Evolutionary conservation across 2,888 invertebrate species (phyloP).

Genomic region (Pterostichus madidus): DNA sequence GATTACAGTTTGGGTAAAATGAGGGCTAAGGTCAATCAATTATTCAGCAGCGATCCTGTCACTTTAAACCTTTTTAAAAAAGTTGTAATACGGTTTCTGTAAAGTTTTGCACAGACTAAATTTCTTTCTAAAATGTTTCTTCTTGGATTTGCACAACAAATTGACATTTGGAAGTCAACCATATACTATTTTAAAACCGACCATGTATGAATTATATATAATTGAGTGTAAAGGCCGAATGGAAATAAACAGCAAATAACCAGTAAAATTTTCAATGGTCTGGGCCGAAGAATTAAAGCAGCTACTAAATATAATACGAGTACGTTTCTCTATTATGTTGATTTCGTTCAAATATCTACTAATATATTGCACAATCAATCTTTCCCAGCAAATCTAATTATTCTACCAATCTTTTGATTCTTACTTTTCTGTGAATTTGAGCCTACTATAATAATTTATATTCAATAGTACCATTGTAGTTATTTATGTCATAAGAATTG

Average conservation of each 20-base stretch:
- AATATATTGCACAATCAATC: too few species aligned
- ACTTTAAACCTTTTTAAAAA: conserved; percentile 47
- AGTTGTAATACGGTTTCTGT: conserved; percentile 14
- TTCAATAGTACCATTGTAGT: too few species aligned
- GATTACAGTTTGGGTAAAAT: conserved; percentile 35
- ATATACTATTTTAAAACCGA: neutral
- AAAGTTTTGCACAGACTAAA: neutral
- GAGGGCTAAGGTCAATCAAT: conserved; percentile 26
- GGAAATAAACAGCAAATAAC: neutral
- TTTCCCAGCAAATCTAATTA: too few species aligned
- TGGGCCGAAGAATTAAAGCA: too few species aligned
- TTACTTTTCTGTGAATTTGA: too few species aligned
- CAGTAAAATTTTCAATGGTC: too few species aligned
- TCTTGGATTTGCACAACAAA: conserved; percentile 33
- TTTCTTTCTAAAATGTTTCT: conserved; percentile 9
- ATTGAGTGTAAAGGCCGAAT: neutral
- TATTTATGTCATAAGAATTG: too few species aligned
- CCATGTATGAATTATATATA: conserved; percentile 6
- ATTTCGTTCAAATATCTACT: too few species aligned
- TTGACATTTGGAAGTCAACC: neutral
- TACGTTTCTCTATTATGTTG: too few species aligned
- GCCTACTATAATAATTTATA: too few species aligned
- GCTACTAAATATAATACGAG: too few species aligned
- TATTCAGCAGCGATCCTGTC: conserved; percentile 30
- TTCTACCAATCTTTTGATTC: too few species aligned